Base-by-base conservation (phyloP, 1,140 invertebrate genomes). In the Zeugodacus cucurbitae region DNA sequence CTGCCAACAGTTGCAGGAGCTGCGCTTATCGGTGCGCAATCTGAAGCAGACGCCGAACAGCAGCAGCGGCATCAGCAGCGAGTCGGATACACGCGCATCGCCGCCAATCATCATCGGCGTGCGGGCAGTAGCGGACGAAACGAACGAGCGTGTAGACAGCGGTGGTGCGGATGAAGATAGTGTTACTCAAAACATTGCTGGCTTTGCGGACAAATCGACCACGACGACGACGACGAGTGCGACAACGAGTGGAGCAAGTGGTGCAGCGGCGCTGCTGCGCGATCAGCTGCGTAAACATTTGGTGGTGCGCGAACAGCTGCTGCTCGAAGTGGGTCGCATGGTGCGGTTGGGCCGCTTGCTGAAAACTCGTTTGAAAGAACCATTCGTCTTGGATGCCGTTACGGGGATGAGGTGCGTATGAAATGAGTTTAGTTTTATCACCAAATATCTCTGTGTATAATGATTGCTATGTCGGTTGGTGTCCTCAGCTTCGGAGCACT, bases 321-420 rank as follows among this genome's bases (percentile, higher is more conserved):
- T 97, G 48, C 94, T 96, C 22, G 96, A 97, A 91, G 95, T 97
- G 86, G 96, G 96, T 37, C 94, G 96, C 87, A 96, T 96, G 94
- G 95, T 97, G 14, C 94, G 96, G 29, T 93, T 97, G 20, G 96
- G 96, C 22, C 93, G 96, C 74, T 94, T 97, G 48, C 93, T 97
- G 7, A 95, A 95, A 90, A 95, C 96, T 17, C 94, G 96, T 59
- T 93, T 97, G 26, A 95, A 95, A 89, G 96, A 97, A 89, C 95
- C 95, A 11, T 93, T 96, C 74, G 94, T 94, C 90, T 90, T 93
- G 82, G 91, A 93, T 87, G 90, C 91, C 7, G 88, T 89, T 17
- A 93, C 92, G 2, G 92, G 92, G 82, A 93, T 92, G 78, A 93
- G 92, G 92, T 93, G 62, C 89, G 92, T 57, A 78, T 54, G 41